These are phyloP conservation scores for Chelidonichthys spinosus DNA, from an alignment of 2,797 vertebrate genomes.

Conservation along the genomic window DNA sequence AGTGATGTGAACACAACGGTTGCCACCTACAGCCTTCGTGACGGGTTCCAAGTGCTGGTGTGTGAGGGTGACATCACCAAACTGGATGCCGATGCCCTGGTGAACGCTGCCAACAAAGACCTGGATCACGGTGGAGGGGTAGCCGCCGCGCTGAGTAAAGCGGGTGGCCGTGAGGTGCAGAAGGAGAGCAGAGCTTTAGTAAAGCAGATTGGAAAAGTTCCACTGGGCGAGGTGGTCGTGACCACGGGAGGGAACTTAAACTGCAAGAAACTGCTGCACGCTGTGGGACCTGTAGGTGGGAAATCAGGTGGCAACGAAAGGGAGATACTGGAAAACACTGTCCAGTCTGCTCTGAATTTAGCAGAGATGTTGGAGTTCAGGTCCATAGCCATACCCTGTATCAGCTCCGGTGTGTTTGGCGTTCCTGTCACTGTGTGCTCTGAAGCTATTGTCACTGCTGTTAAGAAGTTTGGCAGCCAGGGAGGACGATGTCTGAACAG, in stretches of 20 bases:
- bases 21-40: slow-evolving; percentile 49
- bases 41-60: slow-evolving; percentile 62
- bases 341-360: slow-evolving; percentile 46
- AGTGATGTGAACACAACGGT: slow-evolving; percentile 36
- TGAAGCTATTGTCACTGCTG: slow-evolving; percentile 68
- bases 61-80: slow-evolving; percentile 76
- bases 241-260: slow-evolving; percentile 68
- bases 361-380: slow-evolving; percentile 47
- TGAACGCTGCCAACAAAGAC: slow-evolving; percentile 76
- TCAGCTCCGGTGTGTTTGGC: slow-evolving; percentile 64
- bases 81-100: slow-evolving; percentile 68
- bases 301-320: slow-evolving; percentile 46
- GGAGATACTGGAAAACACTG: slow-evolving; percentile 44
- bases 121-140: slow-evolving; percentile 69
- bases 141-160: slow-evolving; percentile 70
- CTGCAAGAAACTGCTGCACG: slow-evolving; percentile 75
- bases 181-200: slow-evolving; percentile 57
- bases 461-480: slow-evolving; percentile 59
- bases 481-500: slow-evolving; percentile 41
- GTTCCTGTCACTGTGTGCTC: slow-evolving; percentile 68
- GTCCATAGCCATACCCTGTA: slow-evolving; percentile 75
- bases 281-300: slow-evolving; percentile 69
- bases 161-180: slow-evolving; percentile 71
- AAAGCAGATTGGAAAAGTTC: slow-evolving; percentile 44
- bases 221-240: slow-evolving; percentile 48